Evolutionary conservation across 1,140 invertebrate species (phyloP), one percentile per base, ranked within the genome.

Genomic region (Chrysomallon squamiferum): DNA sequence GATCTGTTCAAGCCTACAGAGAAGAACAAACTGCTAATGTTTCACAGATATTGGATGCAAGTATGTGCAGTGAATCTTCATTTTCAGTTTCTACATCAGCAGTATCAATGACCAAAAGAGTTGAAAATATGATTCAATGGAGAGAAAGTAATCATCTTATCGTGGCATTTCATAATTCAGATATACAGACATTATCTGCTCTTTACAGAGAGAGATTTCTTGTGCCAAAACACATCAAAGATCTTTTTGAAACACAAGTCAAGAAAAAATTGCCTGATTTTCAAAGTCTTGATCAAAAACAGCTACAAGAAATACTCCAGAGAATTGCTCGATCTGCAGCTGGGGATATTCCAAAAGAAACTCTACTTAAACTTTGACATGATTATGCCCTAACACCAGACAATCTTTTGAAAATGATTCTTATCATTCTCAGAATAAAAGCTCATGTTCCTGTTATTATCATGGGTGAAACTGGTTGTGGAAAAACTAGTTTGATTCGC

Each of bases 381-480:
- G 47, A 32, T 4, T 76, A 76, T 66, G 72, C 68, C 2, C 57
- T 76, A 1, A 72, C 73, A 20, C 68, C 73, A 22, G 75, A 76
- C 32, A 76, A 76, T 43, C 60, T 72, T 33, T 59, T 76, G 25
- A 76, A 76, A 59, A 75, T 76, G 75, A 62, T 72, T 45, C 56
- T 74, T 15, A 75, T 76, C 25, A 60, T 69, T 50, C 13, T 76
- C 6, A 25, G 75, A 56, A 67, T 73, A 15, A 56, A 62, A 25
- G 52, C 65, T 13, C 15, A 65, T 52, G 72, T 81, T 27, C 79
- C 79, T 30, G 78, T 81, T 7, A 50, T 81, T 11, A 60, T 81
- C 15, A 81, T 81, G 78, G 79, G 79, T 3, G 79, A 81, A 62
- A 81, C 79, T 45, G 79, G 79, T 15, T 81, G 79, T 69, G 79